Conservation (phyloP, 2,888 invertebrate genomes). For the Gonocerus acuteangulatus region DNA sequence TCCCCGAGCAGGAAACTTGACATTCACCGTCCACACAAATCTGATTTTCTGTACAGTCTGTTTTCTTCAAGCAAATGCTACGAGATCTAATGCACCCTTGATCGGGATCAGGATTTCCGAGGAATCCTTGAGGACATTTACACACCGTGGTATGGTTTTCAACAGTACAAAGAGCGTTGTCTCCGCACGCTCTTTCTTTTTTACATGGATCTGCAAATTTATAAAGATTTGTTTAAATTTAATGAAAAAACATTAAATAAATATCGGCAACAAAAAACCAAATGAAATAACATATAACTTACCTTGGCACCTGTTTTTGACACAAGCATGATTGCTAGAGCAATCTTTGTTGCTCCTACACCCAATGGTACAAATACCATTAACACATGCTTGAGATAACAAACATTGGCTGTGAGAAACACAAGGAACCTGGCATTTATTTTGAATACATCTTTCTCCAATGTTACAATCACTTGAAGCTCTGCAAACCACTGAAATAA, state of each 20-base stretch:
- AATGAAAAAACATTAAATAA: too few species aligned
- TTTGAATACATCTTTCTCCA: conserved; percentile 71
- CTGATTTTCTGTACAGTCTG: conserved; percentile 62
- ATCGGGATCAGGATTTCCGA: conserved; percentile 77
- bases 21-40: conserved; percentile 70
- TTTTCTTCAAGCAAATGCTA: conserved; percentile 54
- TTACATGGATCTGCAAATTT: conserved; percentile 61
- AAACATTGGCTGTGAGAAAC: conserved; percentile 73
- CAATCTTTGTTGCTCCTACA: conserved; percentile 80
- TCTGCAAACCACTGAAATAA: conserved; percentile 37
- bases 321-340: conserved; percentile 64
- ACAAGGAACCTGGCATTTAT: conserved; percentile 72
- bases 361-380: conserved; percentile 71
- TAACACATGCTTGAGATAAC: conserved; percentile 68
- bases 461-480: conserved; percentile 45
- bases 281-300: conserved; percentile 17
- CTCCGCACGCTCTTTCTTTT: conserved; percentile 67
- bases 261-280: too few species aligned
- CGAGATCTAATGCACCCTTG: conserved; percentile 82
- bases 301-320: conserved; percentile 70
- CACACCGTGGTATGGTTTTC: conserved; percentile 68
- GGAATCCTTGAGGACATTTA: conserved; percentile 74
- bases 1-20: conserved; percentile 67
- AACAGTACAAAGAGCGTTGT: conserved; percentile 73
- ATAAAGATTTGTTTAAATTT: not conserved